Evolutionary conservation across 2,888 invertebrate genomes (phyloP).

Genomic region (Eupithecia subumbrata): DNA sequence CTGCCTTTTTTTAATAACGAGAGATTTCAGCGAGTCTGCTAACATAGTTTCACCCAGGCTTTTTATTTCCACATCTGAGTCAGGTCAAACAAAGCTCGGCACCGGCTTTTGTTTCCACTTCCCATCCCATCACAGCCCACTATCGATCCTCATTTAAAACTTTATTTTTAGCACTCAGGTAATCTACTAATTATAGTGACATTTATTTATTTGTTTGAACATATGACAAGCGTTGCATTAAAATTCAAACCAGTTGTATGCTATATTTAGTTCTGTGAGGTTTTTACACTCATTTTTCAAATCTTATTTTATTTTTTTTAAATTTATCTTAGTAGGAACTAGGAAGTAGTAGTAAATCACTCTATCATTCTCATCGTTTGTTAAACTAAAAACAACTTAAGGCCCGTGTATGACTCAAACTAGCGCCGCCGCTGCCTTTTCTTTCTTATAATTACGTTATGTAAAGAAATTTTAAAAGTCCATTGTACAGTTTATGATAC

Average conservation of each 20-base stretch:
- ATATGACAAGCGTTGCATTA: background rate
- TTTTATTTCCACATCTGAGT: slow-evolving; percentile 57
- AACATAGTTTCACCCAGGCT: slow-evolving; percentile 54
- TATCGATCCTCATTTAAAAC: slow-evolving; percentile 55
- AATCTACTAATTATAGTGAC: slow-evolving; percentile 20
- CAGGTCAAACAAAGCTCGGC: slow-evolving; percentile 58
- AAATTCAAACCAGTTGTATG: background rate
- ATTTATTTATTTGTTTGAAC: background rate
- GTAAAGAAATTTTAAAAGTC: too few species aligned
- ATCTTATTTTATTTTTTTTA: background rate
- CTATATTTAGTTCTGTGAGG: background rate
- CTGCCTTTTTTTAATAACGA: slow-evolving; percentile 33
- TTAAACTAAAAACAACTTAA: too few species aligned
- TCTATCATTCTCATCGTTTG: too few species aligned
- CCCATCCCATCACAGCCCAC: slow-evolving; percentile 43
- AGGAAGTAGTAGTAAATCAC: too few species aligned
- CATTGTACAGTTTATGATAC: too few species aligned
- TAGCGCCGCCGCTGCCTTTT: too few species aligned
- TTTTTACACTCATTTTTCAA: background rate
- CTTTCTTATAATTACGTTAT: too few species aligned
- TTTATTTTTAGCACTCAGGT: slow-evolving; percentile 51
- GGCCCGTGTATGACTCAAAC: too few species aligned
- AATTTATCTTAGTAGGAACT: too few species aligned
- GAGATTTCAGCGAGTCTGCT: slow-evolving; percentile 46
- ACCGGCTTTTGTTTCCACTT: slow-evolving; percentile 57